These are phyloP conservation scores for Morone saxatilis DNA, from an alignment of 2,113 vertebrate species.

Conservation along the genomic window DNA sequence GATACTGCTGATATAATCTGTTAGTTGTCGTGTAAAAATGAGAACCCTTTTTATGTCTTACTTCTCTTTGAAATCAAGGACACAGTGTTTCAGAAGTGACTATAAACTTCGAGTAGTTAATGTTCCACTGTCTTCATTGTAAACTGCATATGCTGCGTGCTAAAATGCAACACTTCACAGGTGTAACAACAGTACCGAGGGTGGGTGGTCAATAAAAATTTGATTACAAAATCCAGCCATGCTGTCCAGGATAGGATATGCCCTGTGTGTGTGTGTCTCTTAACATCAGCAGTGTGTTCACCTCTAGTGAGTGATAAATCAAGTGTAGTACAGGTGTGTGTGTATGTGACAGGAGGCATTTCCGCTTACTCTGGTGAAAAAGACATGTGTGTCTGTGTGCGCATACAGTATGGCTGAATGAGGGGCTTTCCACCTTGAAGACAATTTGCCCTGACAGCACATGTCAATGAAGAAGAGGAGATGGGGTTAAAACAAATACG, in stretches of 20 bases:
- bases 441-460: slow-evolving; percentile 68
- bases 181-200: neutral
- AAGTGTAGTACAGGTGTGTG: slow-evolving; percentile 10
- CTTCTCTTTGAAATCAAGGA: neutral
- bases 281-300: slow-evolving; percentile 23
- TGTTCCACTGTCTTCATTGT: neutral
- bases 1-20: neutral
- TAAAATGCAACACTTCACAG: neutral
- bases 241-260: neutral
- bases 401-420: slow-evolving; percentile 5
- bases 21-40: neutral
- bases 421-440: slow-evolving; percentile 67
- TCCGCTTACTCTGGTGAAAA: slow-evolving; percentile 51
- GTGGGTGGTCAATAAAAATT: neutral
- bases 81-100: neutral
- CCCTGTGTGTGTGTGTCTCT: slow-evolving; percentile 11
- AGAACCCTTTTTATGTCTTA: neutral
- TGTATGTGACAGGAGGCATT: slow-evolving; percentile 34
- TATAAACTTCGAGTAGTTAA: neutral
- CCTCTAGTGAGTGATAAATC: slow-evolving; percentile 35
- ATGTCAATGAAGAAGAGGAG: slow-evolving; percentile 66
- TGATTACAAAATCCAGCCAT: slow-evolving; percentile 25
- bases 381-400: slow-evolving; percentile 5
- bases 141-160: neutral
- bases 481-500: slow-evolving; percentile 67